Evolutionary conservation across 2,888 invertebrate genomes (phyloP).

Genomic region (Eustalomyia histrio): DNA sequence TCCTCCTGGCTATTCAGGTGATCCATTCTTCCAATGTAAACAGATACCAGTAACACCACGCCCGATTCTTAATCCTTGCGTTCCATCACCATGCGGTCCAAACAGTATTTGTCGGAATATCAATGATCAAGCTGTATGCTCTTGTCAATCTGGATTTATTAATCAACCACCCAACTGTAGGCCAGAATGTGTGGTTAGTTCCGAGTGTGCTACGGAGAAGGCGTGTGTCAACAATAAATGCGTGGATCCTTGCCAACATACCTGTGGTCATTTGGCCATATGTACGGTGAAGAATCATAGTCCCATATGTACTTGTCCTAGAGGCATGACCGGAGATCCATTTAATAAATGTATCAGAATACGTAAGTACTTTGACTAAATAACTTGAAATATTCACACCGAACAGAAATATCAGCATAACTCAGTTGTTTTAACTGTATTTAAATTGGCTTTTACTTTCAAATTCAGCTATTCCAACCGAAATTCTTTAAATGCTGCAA

Average conservation of each 20-base stretch:
- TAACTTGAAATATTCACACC: neutral
- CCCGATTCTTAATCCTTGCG: conserved; percentile 85
- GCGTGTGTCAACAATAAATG: conserved; percentile 93
- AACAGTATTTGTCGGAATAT: conserved; percentile 91
- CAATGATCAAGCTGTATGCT: conserved; percentile 90
- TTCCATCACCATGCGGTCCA: conserved; percentile 92
- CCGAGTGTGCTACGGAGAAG: conserved; percentile 89
- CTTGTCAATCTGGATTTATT: conserved; percentile 88
- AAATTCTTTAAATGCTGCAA: no score
- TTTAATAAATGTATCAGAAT: conserved; percentile 87
- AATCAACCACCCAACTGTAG: conserved; percentile 90
- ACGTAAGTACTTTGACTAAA: conserved; percentile 81
- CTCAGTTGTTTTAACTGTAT: no score
- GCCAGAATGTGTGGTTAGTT: conserved; percentile 92
- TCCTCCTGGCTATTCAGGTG: conserved; percentile 87
- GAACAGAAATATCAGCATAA: neutral
- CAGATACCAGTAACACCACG: conserved; percentile 79
- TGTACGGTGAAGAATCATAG: conserved; percentile 92
- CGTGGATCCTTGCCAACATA: conserved; percentile 92
- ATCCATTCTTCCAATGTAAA: conserved; percentile 89
- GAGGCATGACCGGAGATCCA: conserved; percentile 92
- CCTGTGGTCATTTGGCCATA: conserved; percentile 91
- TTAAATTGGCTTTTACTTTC: no score
- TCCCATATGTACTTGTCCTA: conserved; percentile 91
- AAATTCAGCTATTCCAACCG: no score